phyloP scores from a whole-genome alignment of 2,888 invertebrate genomes.

The Aricia artaxerxes region DNA sequence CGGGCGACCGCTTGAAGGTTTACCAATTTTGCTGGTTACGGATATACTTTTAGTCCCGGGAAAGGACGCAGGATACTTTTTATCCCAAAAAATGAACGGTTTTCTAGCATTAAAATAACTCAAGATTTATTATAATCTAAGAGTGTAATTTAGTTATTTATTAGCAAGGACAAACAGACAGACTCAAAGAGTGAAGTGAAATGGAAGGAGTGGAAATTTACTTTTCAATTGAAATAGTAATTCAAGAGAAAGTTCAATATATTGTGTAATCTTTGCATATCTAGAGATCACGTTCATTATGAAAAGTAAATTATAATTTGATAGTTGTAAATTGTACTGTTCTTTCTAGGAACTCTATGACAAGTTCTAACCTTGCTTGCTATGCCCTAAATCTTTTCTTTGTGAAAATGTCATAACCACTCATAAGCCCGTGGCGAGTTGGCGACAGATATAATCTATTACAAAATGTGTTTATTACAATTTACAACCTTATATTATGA shows the following conservation, averaged over 20 bases:
- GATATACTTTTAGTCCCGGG: not conserved
- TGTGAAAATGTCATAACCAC: slow-evolving; percentile 19
- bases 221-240: not conserved
- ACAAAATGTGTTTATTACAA: not conserved
- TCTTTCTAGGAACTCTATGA: not conserved
- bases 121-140: no score
- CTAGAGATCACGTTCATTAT: no score
- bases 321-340: not conserved
- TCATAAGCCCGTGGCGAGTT: not conserved
- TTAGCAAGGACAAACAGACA: not conserved
- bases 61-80: no score
- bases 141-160: not conserved
- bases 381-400: slow-evolving; percentile 26
- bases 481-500: not conserved
- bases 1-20: no score
- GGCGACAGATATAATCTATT: not conserved
- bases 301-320: no score
- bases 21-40: not conserved
- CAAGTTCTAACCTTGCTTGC: not conserved
- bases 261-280: not conserved
- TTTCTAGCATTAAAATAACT: not conserved
- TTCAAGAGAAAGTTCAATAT: not conserved
- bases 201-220: no score
- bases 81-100: no score
- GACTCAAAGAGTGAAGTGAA: no score